phyloP scores from a whole-genome alignment of 1,140 invertebrate species.

The Zaprionus inermis region DNA sequence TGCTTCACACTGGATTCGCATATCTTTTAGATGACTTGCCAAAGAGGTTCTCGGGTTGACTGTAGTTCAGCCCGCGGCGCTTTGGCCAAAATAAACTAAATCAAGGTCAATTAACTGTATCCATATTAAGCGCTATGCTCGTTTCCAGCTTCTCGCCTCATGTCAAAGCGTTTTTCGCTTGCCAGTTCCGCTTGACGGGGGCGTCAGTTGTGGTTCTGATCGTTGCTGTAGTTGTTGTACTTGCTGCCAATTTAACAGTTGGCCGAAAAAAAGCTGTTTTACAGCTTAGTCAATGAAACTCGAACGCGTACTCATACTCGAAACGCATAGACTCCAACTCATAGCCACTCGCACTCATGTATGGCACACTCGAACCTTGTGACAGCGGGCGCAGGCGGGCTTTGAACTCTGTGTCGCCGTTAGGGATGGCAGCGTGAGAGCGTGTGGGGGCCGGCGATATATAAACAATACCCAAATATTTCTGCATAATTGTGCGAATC shows the following conservation, averaged over 20 bases:
- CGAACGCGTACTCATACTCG: slow-evolving; percentile 51
- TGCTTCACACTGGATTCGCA: background rate
- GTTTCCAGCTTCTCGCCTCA: slow-evolving; percentile 32
- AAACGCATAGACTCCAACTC: background rate
- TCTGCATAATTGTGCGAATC: slow-evolving; percentile 23
- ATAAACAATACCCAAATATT: slow-evolving; percentile 6
- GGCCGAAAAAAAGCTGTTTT: slow-evolving; percentile 61
- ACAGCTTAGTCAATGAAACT: slow-evolving; percentile 67
- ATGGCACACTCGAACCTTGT: slow-evolving; percentile 34
- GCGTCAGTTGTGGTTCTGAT: slow-evolving; percentile 46
- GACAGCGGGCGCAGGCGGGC: slow-evolving; percentile 48
- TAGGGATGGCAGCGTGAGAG: slow-evolving; percentile 51
- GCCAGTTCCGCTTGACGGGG: slow-evolving; percentile 70
- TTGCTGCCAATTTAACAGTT: slow-evolving; percentile 55
- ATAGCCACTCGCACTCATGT: background rate
- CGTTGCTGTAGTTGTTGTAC: slow-evolving; percentile 6
- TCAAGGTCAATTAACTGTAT: slow-evolving; percentile 84
- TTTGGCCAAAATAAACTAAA: slow-evolving; percentile 70
- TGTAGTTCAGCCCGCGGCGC: slow-evolving; percentile 11
- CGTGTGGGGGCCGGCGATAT: background rate
- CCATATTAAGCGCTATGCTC: slow-evolving; percentile 69
- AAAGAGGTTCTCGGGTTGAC: background rate
- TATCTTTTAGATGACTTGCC: background rate
- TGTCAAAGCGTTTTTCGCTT: slow-evolving; percentile 63
- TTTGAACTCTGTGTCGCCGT: slow-evolving; percentile 56